These are phyloP conservation scores for Stegodyphus dumicola DNA, from an alignment of 1,140 invertebrate species.

Conservation along the genomic window DNA sequence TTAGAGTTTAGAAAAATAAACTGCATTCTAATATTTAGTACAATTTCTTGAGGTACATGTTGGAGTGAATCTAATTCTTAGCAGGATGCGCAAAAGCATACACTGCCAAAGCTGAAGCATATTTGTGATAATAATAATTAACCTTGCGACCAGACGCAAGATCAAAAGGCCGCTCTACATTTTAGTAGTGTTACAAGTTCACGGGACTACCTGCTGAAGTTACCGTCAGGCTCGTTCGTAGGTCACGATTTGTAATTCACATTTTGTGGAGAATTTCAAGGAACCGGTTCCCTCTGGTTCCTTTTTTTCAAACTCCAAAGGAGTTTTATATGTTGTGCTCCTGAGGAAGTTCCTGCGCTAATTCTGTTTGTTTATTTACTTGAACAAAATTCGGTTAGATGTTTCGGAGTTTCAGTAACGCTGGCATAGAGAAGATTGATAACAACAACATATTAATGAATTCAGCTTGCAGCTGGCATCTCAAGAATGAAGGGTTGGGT, in stretches of 20 bases:
- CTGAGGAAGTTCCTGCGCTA: not conserved
- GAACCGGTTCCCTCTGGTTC: constrained; percentile 27
- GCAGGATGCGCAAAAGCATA: too few species aligned
- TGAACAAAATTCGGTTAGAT: too few species aligned
- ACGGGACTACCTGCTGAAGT: constrained; percentile 23
- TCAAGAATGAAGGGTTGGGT: too few species aligned
- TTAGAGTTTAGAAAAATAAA: too few species aligned
- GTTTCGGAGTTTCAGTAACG: too few species aligned
- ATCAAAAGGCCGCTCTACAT: not conserved
- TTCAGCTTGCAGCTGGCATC: too few species aligned
- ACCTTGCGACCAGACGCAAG: constrained; percentile 7
- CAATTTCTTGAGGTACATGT: too few species aligned
- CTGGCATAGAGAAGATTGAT: too few species aligned
- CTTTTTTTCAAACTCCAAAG: not conserved
- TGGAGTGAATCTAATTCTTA: too few species aligned
- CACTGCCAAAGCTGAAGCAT: not conserved
- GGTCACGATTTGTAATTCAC: constrained; percentile 46
- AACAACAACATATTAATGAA: too few species aligned
- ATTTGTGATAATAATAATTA: constrained; percentile 26
- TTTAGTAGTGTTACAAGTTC: constrained; percentile 40
- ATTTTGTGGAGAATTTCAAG: constrained; percentile 12
- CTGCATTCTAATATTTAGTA: too few species aligned
- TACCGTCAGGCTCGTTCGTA: constrained; percentile 11
- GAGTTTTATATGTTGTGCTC: constrained; percentile 20
- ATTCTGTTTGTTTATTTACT: not conserved